A percentile compares a stretch with the other conserved stretches of the same genome.
These are phyloP conservation scores for Motacilla tschutschensis DNA, from an alignment of 2,113 vertebrate species.

Conservation along the genomic window DNA sequence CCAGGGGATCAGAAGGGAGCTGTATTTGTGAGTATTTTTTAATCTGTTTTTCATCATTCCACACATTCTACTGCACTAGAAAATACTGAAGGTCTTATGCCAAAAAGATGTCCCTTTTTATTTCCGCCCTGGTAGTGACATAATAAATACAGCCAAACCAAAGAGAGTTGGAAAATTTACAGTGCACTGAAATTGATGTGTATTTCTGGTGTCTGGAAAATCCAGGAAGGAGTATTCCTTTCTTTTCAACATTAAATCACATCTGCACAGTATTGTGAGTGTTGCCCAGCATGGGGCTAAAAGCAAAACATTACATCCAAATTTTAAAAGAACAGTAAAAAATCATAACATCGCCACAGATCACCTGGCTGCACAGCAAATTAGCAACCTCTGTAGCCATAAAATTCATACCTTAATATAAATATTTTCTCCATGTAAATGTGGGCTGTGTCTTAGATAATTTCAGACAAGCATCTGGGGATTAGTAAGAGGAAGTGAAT, in stretches of 20 bases:
- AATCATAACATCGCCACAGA: background rate
- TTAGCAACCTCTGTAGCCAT: background rate
- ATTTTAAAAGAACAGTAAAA: background rate
- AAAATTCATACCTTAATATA: background rate
- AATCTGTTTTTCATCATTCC: background rate
- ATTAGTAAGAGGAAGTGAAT: slow-evolving; percentile 18
- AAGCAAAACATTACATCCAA: background rate
- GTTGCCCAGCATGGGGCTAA: background rate
- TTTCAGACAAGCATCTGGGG: slow-evolving; percentile 30
- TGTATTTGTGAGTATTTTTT: background rate
- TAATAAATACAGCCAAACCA: background rate
- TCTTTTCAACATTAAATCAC: slow-evolving; percentile 6
- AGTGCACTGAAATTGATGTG: background rate
- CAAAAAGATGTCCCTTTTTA: background rate
- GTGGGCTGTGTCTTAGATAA: background rate
- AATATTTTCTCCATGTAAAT: background rate
- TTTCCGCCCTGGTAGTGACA: rapidly evolving
- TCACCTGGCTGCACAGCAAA: background rate
- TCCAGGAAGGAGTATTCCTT: background rate
- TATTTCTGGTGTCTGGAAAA: slow-evolving; percentile 32
- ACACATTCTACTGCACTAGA: background rate
- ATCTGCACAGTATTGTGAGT: background rate
- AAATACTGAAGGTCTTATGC: background rate
- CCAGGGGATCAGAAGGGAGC: background rate
- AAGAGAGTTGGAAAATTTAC: background rate